A percentile compares a stretch with the other conserved stretches of the same genome.
Evolutionary conservation across 2,888 invertebrate genomes (phyloP).

Genomic region (Cephus sareptanus): DNA sequence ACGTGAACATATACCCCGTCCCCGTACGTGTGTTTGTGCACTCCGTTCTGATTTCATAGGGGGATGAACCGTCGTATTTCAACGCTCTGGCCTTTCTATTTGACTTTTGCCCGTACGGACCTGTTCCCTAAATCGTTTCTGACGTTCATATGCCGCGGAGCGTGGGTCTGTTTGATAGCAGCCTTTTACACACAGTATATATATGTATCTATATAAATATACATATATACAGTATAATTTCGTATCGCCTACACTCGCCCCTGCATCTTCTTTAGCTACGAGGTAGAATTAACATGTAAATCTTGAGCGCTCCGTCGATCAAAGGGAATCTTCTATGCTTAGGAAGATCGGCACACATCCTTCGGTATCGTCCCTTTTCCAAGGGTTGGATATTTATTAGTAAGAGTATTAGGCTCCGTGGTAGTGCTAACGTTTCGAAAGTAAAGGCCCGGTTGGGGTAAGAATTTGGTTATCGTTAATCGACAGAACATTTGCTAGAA

Average conservation of each 20-base stretch:
- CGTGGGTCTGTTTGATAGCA: constrained; percentile 37
- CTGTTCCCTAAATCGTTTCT: constrained; percentile 43
- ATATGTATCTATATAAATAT: neutral
- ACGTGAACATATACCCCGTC: neutral
- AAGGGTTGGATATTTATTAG: neutral
- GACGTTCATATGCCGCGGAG: constrained; percentile 47
- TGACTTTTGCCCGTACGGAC: constrained; percentile 40
- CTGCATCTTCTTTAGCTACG: neutral
- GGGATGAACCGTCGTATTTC: constrained; percentile 37
- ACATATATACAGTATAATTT: neutral
- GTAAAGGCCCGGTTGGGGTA: neutral
- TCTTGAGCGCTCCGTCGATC: neutral
- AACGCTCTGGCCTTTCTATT: constrained; percentile 48
- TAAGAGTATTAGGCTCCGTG: neutral
- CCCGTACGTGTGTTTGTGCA: neutral
- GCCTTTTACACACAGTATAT: neutral
- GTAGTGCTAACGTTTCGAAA: neutral
- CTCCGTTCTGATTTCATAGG: constrained; percentile 12
- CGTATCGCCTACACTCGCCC: neutral
- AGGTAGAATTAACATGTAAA: neutral
- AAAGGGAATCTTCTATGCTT: neutral
- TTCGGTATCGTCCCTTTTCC: neutral
- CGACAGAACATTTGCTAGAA: neutral
- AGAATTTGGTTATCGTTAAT: neutral
- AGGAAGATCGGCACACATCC: neutral